A percentile compares a stretch with the other conserved stretches of the same genome.
phyloP scores from a whole-genome alignment of 2,888 invertebrate genomes.

The Apomyelois bistriatella region DNA sequence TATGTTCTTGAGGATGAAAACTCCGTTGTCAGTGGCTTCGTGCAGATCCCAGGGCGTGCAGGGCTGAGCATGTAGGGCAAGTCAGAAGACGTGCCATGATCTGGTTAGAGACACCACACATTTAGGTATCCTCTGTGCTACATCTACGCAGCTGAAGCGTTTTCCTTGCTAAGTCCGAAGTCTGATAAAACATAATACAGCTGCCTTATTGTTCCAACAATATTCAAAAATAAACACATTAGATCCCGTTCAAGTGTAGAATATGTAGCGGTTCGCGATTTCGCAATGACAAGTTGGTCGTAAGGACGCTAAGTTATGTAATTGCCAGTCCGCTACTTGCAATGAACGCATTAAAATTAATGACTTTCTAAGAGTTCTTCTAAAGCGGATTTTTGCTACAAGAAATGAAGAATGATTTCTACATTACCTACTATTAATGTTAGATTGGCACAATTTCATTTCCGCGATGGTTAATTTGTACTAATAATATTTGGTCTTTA shows the following conservation, averaged over 20 bases:
- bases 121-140: too few species aligned
- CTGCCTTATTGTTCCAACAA: too few species aligned
- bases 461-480: neutral
- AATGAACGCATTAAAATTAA: conserved; percentile 20
- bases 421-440: neutral
- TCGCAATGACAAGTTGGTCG: conserved; percentile 9
- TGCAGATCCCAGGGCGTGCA: too few species aligned
- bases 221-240: conserved; percentile 9
- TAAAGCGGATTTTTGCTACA: conserved; percentile 11
- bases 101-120: too few species aligned
- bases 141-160: too few species aligned
- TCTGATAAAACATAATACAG: too few species aligned
- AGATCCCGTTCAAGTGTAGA: conserved; percentile 11
- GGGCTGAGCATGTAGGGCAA: too few species aligned
- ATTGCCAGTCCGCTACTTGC: conserved; percentile 14
- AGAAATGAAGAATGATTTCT: conserved; percentile 6
- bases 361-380: conserved; percentile 16
- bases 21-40: too few species aligned
- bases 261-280: conserved; percentile 1
- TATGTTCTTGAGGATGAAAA: too few species aligned
- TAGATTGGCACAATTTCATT: neutral
- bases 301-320: conserved; percentile 17
- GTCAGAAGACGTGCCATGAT: too few species aligned
- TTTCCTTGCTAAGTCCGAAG: too few species aligned
- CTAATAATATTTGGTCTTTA: neutral